Conservation (phyloP, 2,113 vertebrate genomes). For the Rhinichthys klamathensis region DNA sequence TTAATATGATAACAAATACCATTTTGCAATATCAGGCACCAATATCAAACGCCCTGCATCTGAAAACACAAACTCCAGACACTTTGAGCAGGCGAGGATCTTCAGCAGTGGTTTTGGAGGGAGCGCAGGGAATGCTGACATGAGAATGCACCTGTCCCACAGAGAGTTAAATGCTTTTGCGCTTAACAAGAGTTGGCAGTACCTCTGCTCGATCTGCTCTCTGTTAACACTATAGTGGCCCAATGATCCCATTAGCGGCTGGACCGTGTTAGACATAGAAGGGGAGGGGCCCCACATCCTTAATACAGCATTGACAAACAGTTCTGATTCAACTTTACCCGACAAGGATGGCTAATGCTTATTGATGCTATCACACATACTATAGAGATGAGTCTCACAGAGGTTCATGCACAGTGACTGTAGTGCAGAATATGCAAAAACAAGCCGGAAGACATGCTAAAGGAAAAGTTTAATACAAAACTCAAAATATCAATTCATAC, state of each 20-base stretch:
- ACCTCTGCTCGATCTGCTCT: conserved; percentile 71
- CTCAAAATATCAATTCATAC: too few relatives aligned
- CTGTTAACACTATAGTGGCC: conserved; percentile 58
- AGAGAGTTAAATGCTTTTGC: conserved; percentile 44
- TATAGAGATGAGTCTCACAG: background rate
- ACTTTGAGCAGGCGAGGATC: background rate
- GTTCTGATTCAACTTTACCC: background rate
- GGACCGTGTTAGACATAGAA: conserved; percentile 61
- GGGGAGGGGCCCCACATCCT: conserved; percentile 59
- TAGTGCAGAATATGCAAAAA: background rate
- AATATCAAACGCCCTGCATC: background rate
- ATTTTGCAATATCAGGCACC: too few relatives aligned
- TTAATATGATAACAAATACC: too few relatives aligned
- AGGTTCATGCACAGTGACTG: background rate
- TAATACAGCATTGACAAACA: conserved; percentile 13
- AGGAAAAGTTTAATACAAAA: too few relatives aligned
- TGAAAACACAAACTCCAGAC: background rate
- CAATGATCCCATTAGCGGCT: conserved; percentile 74
- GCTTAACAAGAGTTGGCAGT: conserved; percentile 75
- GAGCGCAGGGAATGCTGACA: conserved; percentile 42
- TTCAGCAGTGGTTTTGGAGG: background rate
- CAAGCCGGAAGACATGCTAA: background rate
- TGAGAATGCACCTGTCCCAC: conserved; percentile 75
- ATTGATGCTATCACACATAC: conserved; percentile 25
- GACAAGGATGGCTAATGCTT: background rate